Evolutionary conservation across 2,888 invertebrate genomes (phyloP).

Genomic region (Onchidella celtica): DNA sequence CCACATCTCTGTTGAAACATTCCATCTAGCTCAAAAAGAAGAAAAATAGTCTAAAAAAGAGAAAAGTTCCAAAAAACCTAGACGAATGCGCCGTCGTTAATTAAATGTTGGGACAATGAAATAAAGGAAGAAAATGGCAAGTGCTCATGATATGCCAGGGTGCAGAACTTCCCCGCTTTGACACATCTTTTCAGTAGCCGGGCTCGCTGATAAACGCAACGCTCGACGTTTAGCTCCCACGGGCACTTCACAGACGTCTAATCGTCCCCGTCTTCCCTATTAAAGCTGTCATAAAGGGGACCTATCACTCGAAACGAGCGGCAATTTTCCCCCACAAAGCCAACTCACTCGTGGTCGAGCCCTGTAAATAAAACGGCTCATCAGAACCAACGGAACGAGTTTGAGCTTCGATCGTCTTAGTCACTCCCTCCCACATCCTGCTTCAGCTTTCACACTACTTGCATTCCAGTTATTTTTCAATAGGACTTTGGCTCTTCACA

Average conservation of each 20-base stretch:
- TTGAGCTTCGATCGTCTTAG: not conserved
- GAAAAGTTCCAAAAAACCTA: too few relatives aligned
- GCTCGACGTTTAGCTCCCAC: not conserved
- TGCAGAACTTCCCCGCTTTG: conserved; percentile 2
- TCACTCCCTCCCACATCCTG: not conserved
- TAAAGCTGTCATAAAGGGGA: conserved; percentile 46
- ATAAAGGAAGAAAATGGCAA: not conserved
- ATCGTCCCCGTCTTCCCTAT: conserved; percentile 35
- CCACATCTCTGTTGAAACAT: not conserved
- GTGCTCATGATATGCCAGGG: not conserved
- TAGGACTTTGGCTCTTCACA: too few relatives aligned
- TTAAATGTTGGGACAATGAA: not conserved
- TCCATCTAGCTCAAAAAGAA: not conserved
- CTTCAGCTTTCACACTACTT: too few relatives aligned
- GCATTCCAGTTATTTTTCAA: too few relatives aligned
- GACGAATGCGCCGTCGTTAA: not conserved
- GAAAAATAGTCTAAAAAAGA: not conserved
- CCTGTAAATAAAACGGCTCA: conserved; percentile 15
- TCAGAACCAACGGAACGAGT: conserved; percentile 16
- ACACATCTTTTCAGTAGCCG: conserved; percentile 27
- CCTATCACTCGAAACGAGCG: conserved; percentile 24
- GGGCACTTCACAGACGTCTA: conserved; percentile 32
- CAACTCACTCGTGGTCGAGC: conserved; percentile 7
- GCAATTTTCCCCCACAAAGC: conserved; percentile 27
- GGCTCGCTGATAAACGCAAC: conserved; percentile 29